phyloP scores from a whole-genome alignment of 2,113 vertebrate genomes.

The Anguilla rostrata region DNA sequence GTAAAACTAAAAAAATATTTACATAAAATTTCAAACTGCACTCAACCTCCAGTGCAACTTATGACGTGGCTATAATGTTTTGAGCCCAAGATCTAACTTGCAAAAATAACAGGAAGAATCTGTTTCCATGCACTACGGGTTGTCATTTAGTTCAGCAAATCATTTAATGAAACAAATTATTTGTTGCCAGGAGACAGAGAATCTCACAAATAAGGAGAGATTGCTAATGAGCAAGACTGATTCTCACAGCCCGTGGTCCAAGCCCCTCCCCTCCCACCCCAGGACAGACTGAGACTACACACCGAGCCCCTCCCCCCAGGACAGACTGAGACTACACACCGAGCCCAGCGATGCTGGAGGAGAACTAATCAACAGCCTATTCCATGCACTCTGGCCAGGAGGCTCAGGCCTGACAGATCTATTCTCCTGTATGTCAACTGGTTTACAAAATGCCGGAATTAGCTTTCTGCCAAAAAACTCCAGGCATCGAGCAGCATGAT shows the following conservation, averaged over 20 bases:
- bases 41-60: background rate
- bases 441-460: constrained; percentile 30
- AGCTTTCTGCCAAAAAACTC: constrained; percentile 43
- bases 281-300: no score
- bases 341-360: constrained; percentile 38
- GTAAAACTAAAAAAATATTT: background rate
- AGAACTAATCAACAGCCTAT: constrained; percentile 22
- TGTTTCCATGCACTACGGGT: background rate
- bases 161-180: constrained; percentile 15
- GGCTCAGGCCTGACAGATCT: constrained; percentile 36
- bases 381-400: constrained; percentile 48
- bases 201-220: constrained; percentile 5
- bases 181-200: constrained; percentile 8
- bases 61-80: background rate
- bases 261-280: no score
- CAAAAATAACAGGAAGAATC: background rate
- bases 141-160: constrained; percentile 7
- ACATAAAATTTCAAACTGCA: background rate
- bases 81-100: background rate
- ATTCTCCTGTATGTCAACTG: constrained; percentile 40
- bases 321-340: constrained; percentile 7
- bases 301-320: no score
- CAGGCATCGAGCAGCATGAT: constrained; percentile 46
- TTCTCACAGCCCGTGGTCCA: background rate
- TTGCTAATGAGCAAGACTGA: constrained; percentile 15